Conservation (phyloP, 2,888 invertebrate genomes). For the Strigamia crassipes region DNA sequence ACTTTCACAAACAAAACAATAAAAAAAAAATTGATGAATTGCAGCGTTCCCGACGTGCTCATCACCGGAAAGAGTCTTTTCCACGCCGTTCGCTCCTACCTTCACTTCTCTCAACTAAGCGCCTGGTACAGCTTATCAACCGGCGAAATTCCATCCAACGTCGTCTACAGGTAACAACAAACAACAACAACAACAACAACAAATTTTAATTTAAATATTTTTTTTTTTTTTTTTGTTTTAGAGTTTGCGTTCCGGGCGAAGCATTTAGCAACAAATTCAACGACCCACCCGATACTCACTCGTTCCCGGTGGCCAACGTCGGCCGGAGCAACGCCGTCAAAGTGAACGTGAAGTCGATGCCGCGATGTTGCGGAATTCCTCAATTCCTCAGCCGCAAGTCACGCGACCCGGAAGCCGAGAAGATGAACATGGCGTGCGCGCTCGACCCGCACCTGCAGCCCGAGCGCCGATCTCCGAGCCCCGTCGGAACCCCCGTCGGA, state of each 20-base stretch:
- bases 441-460: not conserved
- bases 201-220: not conserved
- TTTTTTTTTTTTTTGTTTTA: conserved; percentile 52
- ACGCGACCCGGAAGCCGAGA: not conserved
- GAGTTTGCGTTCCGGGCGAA: conserved; percentile 70
- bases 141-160: conserved; percentile 60
- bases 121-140: conserved; percentile 75
- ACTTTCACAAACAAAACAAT: too few species aligned
- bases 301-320: conserved; percentile 72
- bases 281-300: conserved; percentile 67
- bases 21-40: conserved; percentile 18
- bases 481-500: not conserved
- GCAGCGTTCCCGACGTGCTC: conserved; percentile 53
- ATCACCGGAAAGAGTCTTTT: conserved; percentile 69
- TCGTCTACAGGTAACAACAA: conserved; percentile 71
- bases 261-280: conserved; percentile 65
- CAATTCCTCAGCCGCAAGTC: conserved; percentile 61
- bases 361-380: conserved; percentile 74
- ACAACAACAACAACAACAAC: not conserved
- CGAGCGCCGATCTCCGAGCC: not conserved
- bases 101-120: conserved; percentile 95
- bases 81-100: conserved; percentile 90
- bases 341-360: conserved; percentile 67
- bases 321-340: conserved; percentile 69
- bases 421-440: conserved; percentile 35